phyloP scores from a whole-genome alignment of 2,113 vertebrate genomes.

The Python bivittatus region DNA sequence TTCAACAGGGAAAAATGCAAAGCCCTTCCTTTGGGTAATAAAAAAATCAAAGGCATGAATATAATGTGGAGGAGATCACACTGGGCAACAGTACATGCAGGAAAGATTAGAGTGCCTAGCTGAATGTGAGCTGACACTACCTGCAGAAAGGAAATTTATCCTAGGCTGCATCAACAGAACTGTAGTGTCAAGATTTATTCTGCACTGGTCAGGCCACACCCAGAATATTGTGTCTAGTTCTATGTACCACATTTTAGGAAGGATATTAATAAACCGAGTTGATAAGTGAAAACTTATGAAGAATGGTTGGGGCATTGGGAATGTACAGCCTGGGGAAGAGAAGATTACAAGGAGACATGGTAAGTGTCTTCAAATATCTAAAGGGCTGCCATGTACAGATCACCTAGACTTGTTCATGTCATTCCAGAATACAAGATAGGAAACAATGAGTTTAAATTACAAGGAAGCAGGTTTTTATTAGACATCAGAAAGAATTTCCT shows the following conservation, averaged over 20 bases:
- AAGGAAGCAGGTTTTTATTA: not conserved
- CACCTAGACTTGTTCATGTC: not conserved
- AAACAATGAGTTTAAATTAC: not conserved
- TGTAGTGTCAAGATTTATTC: not conserved
- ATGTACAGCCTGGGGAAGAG: not conserved
- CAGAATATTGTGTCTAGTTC: not conserved
- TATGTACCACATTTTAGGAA: not conserved
- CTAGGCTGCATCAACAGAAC: not conserved
- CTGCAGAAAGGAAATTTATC: not conserved
- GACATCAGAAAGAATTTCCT: not conserved
- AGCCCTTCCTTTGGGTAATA: not conserved
- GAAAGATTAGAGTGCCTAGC: not conserved
- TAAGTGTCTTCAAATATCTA: not conserved
- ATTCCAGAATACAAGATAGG: not conserved
- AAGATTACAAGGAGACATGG: not conserved
- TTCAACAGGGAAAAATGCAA: not conserved
- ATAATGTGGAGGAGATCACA: not conserved
- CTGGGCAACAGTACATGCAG: not conserved
- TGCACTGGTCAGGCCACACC: not conserved
- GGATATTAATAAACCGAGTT: not conserved
- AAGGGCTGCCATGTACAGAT: not conserved
- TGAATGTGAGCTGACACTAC: not conserved
- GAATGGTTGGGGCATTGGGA: not conserved
- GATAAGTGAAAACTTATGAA: not conserved
- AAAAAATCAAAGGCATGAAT: not conserved